Conservation (phyloP, 2,797 vertebrate species). For the Anisognathus igniventris region DNA sequence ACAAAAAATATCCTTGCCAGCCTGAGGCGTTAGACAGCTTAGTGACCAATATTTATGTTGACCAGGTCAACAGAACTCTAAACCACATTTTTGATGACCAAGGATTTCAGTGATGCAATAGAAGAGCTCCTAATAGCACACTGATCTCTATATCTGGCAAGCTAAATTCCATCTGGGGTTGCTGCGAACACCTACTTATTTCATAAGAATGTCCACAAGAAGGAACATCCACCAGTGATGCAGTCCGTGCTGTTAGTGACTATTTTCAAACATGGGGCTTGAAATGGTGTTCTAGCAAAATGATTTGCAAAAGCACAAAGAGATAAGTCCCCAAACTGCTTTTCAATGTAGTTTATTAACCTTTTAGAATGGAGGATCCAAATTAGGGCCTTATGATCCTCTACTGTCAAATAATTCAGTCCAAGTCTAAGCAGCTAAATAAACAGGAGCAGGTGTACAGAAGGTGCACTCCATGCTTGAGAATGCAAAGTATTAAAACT, state of each 20-base stretch:
- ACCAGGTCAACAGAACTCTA: background rate
- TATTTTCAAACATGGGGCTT: background rate
- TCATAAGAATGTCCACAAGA: background rate
- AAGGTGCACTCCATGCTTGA: slow-evolving; percentile 18
- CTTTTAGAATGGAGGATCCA: slow-evolving; percentile 7
- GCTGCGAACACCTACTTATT: background rate
- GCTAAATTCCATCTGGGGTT: background rate
- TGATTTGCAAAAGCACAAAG: background rate
- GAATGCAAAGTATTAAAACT: slow-evolving; percentile 5
- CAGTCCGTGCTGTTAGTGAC: background rate
- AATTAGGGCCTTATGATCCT: background rate
- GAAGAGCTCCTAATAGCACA: background rate
- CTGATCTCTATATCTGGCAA: background rate
- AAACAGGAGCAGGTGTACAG: background rate
- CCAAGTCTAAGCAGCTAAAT: slow-evolving; percentile 19
- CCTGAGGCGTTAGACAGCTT: background rate
- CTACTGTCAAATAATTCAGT: slow-evolving; percentile 3
- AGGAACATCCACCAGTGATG: background rate
- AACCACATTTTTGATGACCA: background rate
- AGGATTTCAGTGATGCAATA: background rate
- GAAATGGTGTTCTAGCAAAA: slow-evolving; percentile 10
- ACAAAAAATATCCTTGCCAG: background rate
- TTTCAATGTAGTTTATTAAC: slow-evolving; percentile 18
- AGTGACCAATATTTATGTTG: background rate
- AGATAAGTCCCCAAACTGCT: background rate